These are phyloP conservation scores for Plebejus argus DNA, from an alignment of 2,888 invertebrate species.

Conservation along the genomic window DNA sequence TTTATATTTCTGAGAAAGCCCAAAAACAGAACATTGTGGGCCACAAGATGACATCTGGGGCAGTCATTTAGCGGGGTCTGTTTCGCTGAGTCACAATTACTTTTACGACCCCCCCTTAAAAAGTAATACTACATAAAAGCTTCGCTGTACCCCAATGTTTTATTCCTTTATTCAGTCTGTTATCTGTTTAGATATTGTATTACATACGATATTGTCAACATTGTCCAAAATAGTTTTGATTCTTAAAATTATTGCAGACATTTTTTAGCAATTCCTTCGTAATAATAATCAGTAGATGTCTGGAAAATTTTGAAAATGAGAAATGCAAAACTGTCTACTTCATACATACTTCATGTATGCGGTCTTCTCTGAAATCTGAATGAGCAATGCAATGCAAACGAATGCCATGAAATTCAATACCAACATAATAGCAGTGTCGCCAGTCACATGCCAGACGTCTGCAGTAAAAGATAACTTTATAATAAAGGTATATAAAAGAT, in stretches of 20 bases:
- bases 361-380: too few species aligned
- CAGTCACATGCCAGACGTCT: not conserved
- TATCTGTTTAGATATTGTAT: not conserved
- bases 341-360: too few species aligned
- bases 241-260: too few species aligned
- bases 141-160: conserved; percentile 2
- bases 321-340: too few species aligned
- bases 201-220: not conserved
- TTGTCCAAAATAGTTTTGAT: not conserved
- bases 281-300: not conserved
- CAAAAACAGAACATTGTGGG: not conserved
- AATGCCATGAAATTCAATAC: too few species aligned
- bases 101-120: conserved; percentile 56
- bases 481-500: too few species aligned
- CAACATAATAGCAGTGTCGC: not conserved
- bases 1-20: not conserved
- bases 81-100: conserved; percentile 68
- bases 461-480: not conserved
- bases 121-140: conserved; percentile 43
- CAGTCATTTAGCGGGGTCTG: not conserved
- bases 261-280: not conserved
- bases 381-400: too few species aligned
- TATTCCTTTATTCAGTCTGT: not conserved
- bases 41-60: conserved; percentile 27
- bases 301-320: too few species aligned